A percentile compares a stretch with the other conserved stretches of the same genome.
Evolutionary conservation across 2,113 vertebrate species (phyloP).

Genomic region (Paraplagusia blochii): DNA sequence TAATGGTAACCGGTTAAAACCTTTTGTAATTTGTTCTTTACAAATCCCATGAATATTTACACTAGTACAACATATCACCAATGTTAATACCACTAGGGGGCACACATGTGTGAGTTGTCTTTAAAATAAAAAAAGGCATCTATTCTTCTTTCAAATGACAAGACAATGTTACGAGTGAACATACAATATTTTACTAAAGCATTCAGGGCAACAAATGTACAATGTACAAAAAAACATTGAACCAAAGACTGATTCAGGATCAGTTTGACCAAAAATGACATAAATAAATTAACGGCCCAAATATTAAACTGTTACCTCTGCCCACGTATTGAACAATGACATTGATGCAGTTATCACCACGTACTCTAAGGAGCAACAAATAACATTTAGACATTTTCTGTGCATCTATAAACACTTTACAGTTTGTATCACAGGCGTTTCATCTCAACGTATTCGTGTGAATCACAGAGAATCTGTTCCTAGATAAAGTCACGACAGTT

Average conservation of each 20-base stretch:
- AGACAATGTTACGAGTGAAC: slow-evolving; percentile 8
- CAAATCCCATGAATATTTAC: no score
- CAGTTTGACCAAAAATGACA: slow-evolving; percentile 3
- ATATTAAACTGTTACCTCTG: not conserved
- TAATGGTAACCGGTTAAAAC: no score
- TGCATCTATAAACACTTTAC: not conserved
- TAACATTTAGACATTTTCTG: slow-evolving; percentile 8
- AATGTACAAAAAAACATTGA: slow-evolving; percentile 29
- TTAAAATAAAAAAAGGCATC: no score
- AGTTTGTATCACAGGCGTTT: slow-evolving; percentile 18
- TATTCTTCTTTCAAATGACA: no score
- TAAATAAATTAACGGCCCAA: slow-evolving; percentile 7
- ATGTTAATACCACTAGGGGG: no score
- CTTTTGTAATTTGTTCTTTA: not conserved
- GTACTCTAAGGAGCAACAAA: no score
- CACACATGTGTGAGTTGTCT: no score
- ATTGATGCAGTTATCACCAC: no score
- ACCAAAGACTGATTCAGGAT: slow-evolving; percentile 9
- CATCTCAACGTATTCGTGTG: not conserved
- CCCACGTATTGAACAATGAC: not conserved
- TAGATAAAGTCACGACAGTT: slow-evolving; percentile 31
- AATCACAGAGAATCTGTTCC: slow-evolving; percentile 5
- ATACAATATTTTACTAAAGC: slow-evolving; percentile 51
- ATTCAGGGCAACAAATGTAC: slow-evolving; percentile 35
- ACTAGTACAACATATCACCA: no score